phyloP scores from a whole-genome alignment of 2,113 vertebrate species.

The Argyrosomus japonicus region DNA sequence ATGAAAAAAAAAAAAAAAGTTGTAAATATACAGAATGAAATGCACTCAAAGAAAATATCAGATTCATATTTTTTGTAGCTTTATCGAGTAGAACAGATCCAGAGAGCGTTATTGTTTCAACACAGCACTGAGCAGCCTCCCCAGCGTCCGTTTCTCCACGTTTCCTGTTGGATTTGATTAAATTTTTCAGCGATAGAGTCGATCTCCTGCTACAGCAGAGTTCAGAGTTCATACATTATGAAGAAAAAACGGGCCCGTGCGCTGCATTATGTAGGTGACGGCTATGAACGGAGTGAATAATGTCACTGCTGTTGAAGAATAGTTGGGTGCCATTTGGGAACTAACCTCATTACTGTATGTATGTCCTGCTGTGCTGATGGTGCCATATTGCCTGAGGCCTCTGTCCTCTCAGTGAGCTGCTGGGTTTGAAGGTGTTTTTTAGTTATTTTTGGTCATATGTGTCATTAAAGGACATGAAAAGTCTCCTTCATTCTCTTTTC shows the following conservation, averaged over 20 bases:
- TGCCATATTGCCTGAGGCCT: conserved; percentile 32
- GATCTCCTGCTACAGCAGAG: conserved; percentile 2
- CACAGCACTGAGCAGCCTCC: background rate
- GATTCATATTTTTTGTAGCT: conserved; percentile 49
- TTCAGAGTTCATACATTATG: conserved; percentile 51
- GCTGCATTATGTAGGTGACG: conserved; percentile 47
- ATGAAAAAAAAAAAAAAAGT: conserved; percentile 5
- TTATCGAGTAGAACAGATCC: background rate
- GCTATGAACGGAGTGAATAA: conserved; percentile 22
- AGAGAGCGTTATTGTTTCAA: background rate
- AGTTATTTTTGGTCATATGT: conserved; percentile 58
- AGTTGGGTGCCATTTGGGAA: conserved; percentile 34
- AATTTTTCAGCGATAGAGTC: conserved; percentile 35
- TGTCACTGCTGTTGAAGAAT: conserved; percentile 19
- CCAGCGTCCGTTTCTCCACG: background rate
- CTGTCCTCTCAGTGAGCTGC: conserved; percentile 38
- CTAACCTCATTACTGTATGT: conserved; percentile 64
- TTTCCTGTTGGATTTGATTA: conserved; percentile 18
- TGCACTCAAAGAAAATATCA: conserved; percentile 25
- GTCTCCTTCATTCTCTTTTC: conserved; percentile 22
- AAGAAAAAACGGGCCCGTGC: conserved; percentile 26
- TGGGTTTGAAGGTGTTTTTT: conserved; percentile 52
- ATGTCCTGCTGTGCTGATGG: conserved; percentile 44
- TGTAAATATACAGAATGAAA: conserved; percentile 58
- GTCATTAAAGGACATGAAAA: conserved; percentile 61